Evolutionary conservation across 2,113 vertebrate genomes (phyloP).

Genomic region (Caretta caretta): DNA sequence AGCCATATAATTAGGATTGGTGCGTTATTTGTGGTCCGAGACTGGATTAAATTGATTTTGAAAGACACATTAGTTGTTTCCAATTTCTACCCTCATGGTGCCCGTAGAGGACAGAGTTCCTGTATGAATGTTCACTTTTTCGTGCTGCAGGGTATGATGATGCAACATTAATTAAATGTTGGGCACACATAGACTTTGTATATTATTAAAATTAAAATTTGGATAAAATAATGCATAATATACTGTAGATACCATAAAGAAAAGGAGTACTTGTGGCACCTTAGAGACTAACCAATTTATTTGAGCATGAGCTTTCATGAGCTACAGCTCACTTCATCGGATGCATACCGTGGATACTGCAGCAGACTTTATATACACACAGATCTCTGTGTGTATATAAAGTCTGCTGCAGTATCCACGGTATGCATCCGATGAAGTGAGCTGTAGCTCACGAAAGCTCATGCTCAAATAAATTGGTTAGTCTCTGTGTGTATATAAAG

Average conservation of each 20-base stretch:
- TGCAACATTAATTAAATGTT: background rate
- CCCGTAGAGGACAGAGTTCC: background rate
- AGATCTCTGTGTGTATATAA: no score
- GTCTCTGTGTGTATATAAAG: no score
- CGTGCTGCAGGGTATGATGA: background rate
- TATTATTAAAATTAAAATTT: background rate
- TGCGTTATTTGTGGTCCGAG: background rate
- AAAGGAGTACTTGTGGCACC: no score
- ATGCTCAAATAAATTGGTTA: no score
- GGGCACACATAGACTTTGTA: background rate
- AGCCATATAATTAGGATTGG: background rate
- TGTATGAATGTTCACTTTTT: background rate
- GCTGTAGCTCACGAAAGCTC: no score
- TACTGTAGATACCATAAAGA: background rate
- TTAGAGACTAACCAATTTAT: no score
- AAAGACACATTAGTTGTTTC: background rate
- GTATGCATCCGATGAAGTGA: no score
- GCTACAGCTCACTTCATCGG: no score
- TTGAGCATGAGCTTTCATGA: no score
- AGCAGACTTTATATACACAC: no score
- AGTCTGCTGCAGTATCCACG: no score
- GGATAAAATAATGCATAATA: background rate
- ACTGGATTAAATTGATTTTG: background rate
- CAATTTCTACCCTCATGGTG: background rate
- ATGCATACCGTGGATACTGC: no score